Evolutionary conservation across 2,113 vertebrate genomes (phyloP).

Genomic region (Podarcis muralis): DNA sequence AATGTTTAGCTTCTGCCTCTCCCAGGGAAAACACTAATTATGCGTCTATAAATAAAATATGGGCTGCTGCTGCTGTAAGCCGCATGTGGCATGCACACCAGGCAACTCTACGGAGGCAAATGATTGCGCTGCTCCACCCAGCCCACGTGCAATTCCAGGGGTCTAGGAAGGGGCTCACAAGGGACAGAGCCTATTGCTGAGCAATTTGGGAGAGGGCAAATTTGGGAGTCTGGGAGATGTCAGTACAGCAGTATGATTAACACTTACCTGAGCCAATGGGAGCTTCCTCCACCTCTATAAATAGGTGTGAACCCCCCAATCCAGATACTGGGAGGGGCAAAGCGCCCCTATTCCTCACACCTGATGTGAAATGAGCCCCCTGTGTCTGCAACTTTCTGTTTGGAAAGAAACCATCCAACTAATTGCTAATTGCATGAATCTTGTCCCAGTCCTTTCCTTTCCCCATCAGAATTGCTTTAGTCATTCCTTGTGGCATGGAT

Average conservation of each 20-base stretch:
- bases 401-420: not conserved
- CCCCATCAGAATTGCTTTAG: not conserved
- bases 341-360: not conserved
- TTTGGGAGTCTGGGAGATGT: not conserved
- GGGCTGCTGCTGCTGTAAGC: constrained; percentile 9
- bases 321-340: not conserved
- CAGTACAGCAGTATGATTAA: not conserved
- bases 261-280: not conserved
- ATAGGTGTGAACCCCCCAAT: not conserved
- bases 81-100: constrained; percentile 11
- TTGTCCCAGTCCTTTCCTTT: not conserved
- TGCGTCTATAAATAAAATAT: constrained; percentile 38
- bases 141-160: not conserved
- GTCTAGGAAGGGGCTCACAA: not conserved
- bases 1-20: constrained; percentile 38
- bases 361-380: not conserved
- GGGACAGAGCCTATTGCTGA: not conserved
- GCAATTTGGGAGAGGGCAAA: not conserved
- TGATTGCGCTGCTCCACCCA: constrained; percentile 9
- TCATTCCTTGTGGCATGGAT: not conserved
- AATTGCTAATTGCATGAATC: not conserved
- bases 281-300: not conserved
- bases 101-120: constrained; percentile 15
- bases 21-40: constrained; percentile 46
- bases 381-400: not conserved